phyloP scores from a whole-genome alignment of 2,888 invertebrate species.

The Periphyllus acericola region DNA sequence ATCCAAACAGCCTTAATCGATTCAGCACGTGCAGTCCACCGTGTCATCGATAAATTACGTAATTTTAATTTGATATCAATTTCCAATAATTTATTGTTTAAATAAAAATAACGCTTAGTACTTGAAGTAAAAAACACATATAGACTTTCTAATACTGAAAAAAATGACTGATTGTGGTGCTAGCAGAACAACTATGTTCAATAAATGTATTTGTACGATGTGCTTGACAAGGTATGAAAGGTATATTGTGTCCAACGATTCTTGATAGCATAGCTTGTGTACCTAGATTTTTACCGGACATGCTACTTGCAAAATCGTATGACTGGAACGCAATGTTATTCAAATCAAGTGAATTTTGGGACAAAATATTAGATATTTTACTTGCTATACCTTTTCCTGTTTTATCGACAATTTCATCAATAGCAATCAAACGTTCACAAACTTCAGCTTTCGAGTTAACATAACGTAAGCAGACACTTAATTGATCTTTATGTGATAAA shows the following conservation, averaged over 20 bases:
- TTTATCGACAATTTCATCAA: constrained; percentile 47
- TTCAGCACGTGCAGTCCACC: constrained; percentile 52
- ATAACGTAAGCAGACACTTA: constrained; percentile 25
- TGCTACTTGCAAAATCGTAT: constrained; percentile 54
- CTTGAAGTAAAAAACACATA: constrained; percentile 50
- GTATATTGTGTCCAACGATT: constrained; percentile 45
- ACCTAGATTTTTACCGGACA: constrained; percentile 43
- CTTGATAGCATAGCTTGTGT: constrained; percentile 20
- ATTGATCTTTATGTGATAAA: constrained; percentile 48
- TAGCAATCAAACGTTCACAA: constrained; percentile 16
- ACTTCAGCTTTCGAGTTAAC: constrained; percentile 15
- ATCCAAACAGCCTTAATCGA: constrained; percentile 17
- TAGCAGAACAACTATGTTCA: constrained; percentile 48
- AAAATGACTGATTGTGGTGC: constrained; percentile 24
- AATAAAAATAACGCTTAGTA: constrained; percentile 29
- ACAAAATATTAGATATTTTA: constrained; percentile 35
- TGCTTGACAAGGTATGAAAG: too few relatives aligned
- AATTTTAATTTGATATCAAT: constrained; percentile 10
- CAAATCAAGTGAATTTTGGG: constrained; percentile 25
- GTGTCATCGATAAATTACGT: constrained; percentile 23
- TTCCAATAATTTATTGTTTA: constrained; percentile 5
- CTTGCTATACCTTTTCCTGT: constrained; percentile 47
- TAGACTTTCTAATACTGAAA: constrained; percentile 42
- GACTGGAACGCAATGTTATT: constrained; percentile 51
- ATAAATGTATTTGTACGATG: constrained; percentile 51